These are phyloP conservation scores for Eilema caniola DNA, from an alignment of 2,888 invertebrate genomes.

Conservation along the genomic window DNA sequence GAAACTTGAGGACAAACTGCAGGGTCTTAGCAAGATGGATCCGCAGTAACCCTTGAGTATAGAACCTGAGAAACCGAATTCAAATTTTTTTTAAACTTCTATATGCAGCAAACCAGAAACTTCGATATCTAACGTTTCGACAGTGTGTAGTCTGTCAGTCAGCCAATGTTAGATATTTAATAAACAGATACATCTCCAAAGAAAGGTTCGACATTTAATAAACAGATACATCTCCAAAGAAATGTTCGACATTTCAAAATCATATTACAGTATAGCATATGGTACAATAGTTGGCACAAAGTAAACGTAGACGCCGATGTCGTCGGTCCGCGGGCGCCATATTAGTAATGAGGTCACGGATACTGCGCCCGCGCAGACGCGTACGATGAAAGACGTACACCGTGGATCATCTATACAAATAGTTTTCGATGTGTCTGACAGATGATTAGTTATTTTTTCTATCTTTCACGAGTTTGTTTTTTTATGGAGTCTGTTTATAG, in stretches of 20 bases:
- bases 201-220: slow-evolving; percentile 5
- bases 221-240: slow-evolving; percentile 8
- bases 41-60: background rate
- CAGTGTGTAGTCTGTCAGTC: background rate
- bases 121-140: background rate
- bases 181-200: slow-evolving; percentile 7
- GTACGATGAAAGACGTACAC: slow-evolving; percentile 35
- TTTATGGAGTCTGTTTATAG: slow-evolving; percentile 10
- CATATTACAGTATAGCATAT: slow-evolving; percentile 33
- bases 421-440: slow-evolving; percentile 18
- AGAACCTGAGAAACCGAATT: background rate
- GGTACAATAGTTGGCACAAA: slow-evolving; percentile 56
- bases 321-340: slow-evolving; percentile 68
- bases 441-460: slow-evolving; percentile 10
- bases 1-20: background rate
- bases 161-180: background rate
- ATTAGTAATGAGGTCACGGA: slow-evolving; percentile 76
- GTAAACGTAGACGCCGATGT: slow-evolving; percentile 62
- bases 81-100: background rate
- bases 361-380: slow-evolving; percentile 66
- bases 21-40: background rate
- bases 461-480: background rate
- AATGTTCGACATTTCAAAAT: slow-evolving; percentile 17
- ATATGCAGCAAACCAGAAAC: background rate
- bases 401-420: slow-evolving; percentile 41